These are phyloP conservation scores for Beris morrisii DNA, from an alignment of 2,888 invertebrate species.

Conservation along the genomic window DNA sequence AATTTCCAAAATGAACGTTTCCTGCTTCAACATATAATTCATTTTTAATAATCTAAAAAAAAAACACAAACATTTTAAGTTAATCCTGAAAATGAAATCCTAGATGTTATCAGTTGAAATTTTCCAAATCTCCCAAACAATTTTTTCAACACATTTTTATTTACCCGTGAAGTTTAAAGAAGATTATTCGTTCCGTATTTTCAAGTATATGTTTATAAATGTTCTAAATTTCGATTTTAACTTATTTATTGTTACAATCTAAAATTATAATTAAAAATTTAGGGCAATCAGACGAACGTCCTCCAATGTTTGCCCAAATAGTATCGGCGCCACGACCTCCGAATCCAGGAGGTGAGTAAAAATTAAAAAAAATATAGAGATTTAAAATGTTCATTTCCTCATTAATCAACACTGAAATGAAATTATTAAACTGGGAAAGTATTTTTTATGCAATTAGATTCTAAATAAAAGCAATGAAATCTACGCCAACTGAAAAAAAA, in stretches of 20 bases:
- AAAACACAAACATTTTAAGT: not conserved
- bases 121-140: not conserved
- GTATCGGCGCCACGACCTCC: constrained; percentile 33
- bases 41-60: not conserved
- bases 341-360: constrained; percentile 13
- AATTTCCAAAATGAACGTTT: constrained; percentile 21
- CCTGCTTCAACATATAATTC: constrained; percentile 10
- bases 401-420: not conserved
- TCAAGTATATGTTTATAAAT: constrained; percentile 3
- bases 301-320: constrained; percentile 39
- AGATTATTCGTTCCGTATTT: not conserved
- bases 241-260: not conserved
- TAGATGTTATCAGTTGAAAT: not conserved
- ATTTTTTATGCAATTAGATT: not conserved
- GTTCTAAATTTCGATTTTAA: constrained; percentile 6
- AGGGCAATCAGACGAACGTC: constrained; percentile 36
- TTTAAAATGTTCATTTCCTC: not conserved
- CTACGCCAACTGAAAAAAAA: not conserved
- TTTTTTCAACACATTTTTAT: not conserved
- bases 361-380: not conserved
- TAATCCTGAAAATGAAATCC: not conserved
- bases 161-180: not conserved
- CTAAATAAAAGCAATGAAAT: not conserved
- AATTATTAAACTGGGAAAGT: not conserved
- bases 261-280: not conserved